phyloP scores from a whole-genome alignment of 1,140 invertebrate species.

The Papilio helenus region DNA sequence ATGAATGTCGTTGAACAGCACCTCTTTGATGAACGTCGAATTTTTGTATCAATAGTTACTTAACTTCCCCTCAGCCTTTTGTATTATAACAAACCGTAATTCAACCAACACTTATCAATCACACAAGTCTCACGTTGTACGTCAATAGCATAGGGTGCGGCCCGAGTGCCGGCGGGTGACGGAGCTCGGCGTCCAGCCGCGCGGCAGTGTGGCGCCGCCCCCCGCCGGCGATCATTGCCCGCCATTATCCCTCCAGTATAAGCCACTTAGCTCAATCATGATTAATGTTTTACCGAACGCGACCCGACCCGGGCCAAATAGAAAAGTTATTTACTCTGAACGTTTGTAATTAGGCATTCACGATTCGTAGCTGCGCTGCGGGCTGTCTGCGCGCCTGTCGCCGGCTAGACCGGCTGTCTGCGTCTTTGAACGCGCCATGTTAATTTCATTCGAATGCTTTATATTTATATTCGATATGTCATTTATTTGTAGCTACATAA shows the following conservation, averaged over 20 bases:
- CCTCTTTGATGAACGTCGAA: constrained; percentile 34
- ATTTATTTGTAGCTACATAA: neutral
- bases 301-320: constrained; percentile 72
- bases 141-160: constrained; percentile 45
- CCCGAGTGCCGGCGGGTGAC: constrained; percentile 45
- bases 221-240: constrained; percentile 75
- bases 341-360: constrained; percentile 81
- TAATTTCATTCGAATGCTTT: constrained; percentile 54
- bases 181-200: constrained; percentile 61
- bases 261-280: constrained; percentile 83
- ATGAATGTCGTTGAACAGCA: constrained; percentile 22
- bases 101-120: constrained; percentile 15
- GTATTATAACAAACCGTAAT: constrained; percentile 12
- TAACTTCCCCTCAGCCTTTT: neutral
- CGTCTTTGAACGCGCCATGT: constrained; percentile 53
- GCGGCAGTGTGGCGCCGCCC: constrained; percentile 74
- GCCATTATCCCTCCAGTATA: constrained; percentile 79
- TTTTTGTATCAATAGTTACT: constrained; percentile 2
- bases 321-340: constrained; percentile 80
- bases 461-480: constrained; percentile 15
- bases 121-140: constrained; percentile 28
- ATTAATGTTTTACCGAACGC: constrained; percentile 81
- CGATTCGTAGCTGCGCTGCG: constrained; percentile 68
- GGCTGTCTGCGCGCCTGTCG: constrained; percentile 65
- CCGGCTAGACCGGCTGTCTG: constrained; percentile 71